These are phyloP conservation scores for Onthophagus sagittarius DNA, from an alignment of 2,888 invertebrate species.

Conservation along the genomic window DNA sequence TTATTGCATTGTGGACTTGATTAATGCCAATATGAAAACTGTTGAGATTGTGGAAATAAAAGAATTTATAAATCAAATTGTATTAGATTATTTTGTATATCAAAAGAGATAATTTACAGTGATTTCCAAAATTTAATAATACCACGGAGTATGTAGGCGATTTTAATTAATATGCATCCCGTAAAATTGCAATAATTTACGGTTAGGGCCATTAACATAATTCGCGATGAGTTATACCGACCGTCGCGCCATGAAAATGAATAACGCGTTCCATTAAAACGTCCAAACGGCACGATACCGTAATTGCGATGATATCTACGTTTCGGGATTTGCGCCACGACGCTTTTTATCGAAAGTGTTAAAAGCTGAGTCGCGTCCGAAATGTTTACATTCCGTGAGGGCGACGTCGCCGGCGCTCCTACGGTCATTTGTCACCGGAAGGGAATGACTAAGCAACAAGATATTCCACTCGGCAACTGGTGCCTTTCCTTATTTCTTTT, in stretches of 20 bases:
- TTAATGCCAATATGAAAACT: no score
- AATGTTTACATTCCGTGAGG: neutral
- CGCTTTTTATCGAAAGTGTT: neutral
- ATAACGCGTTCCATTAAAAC: neutral
- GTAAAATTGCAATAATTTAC: slow-evolving; percentile 1
- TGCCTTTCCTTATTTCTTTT: neutral
- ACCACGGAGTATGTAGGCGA: neutral
- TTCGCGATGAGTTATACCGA: neutral
- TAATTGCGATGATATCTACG: neutral
- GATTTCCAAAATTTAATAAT: neutral
- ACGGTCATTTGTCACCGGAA: neutral
- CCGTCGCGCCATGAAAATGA: neutral
- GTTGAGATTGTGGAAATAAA: no score
- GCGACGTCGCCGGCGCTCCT: neutral
- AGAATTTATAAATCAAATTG: no score
- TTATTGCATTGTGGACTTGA: no score
- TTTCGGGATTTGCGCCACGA: neutral
- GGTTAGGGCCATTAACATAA: neutral
- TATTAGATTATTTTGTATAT: no score
- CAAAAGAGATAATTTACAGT: neutral
- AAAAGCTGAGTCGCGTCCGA: neutral
- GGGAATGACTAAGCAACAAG: slow-evolving; percentile 7
- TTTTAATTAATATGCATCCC: neutral
- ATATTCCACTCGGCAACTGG: slow-evolving; percentile 7
- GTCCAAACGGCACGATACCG: neutral